These are phyloP conservation scores for Spea bombifrons DNA, from an alignment of 2,113 vertebrate species.

Conservation along the genomic window DNA sequence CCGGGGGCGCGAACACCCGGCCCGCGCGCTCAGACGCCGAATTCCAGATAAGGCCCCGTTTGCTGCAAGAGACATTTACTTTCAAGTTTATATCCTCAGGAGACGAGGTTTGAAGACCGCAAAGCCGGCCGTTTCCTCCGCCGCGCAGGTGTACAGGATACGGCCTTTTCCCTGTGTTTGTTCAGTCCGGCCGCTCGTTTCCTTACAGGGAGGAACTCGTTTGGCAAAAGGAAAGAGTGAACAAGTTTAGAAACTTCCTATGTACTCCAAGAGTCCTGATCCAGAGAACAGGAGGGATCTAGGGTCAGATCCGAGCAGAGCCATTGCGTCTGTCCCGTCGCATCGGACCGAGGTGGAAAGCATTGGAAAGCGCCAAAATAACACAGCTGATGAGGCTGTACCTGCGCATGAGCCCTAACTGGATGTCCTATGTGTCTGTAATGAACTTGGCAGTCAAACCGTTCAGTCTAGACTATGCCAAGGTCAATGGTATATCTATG, in stretches of 20 bases:
- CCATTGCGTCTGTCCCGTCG: too few species aligned
- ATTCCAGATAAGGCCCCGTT: constrained; percentile 9
- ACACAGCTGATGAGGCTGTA: too few species aligned
- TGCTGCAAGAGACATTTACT: constrained; percentile 36
- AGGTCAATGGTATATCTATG: too few species aligned
- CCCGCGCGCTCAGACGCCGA: neutral
- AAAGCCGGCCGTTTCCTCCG: constrained; percentile 37
- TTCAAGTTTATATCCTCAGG: constrained; percentile 38
- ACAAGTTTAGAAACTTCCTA: constrained; percentile 18
- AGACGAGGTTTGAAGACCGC: constrained; percentile 31
- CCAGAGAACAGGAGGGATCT: too few species aligned
- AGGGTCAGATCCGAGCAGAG: too few species aligned
- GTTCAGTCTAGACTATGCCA: too few species aligned
- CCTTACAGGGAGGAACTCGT: constrained; percentile 40
- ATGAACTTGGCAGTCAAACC: too few species aligned
- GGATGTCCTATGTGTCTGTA: too few species aligned
- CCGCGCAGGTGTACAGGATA: constrained; percentile 46
- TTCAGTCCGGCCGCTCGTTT: constrained; percentile 43
- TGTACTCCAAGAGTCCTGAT: neutral
- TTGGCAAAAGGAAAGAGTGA: neutral
- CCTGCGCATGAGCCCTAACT: too few species aligned
- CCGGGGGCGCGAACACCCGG: too few species aligned
- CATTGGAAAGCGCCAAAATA: too few species aligned
- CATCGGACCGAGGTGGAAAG: too few species aligned
- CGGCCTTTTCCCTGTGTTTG: constrained; percentile 33